Evolutionary conservation across 2,888 invertebrate genomes (phyloP), one percentile per base, ranked within the genome.

Genomic region (Strigamia transsilvanica): DNA sequence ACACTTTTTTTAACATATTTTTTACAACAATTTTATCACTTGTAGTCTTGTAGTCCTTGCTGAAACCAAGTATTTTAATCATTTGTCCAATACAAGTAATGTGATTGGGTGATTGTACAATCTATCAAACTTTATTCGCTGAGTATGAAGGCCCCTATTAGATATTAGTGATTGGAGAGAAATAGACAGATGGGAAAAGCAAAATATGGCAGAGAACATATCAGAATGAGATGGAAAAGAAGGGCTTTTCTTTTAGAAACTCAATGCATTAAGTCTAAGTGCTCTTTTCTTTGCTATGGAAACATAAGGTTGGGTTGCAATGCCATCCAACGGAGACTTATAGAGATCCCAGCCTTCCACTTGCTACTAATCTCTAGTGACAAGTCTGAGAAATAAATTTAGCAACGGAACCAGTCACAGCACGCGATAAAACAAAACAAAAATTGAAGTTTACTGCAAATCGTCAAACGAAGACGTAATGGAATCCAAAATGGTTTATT

Each of bases 341-440:
- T 56, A 56, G 56, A 73, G 73, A 73, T 73, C 32, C 27, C 73
- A 73, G 73, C 73, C 73, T 32, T 73, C 32, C 73, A 73, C 73
- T 73, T 73, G 73, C 32, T 73, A 73, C 73, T 73, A 73, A 73
- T 73, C 73, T 73, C 73, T 73, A 73, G 73, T 73, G 73, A 73
- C 73, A 73, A 73, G 73, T 32, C 73, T 73, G 73, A 32, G 73
- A 73, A 73, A 32, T 73, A 73, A 73, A 73, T 73, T 73, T 73
- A 73, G 73, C 9, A 73, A 13, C 73, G 12, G 13, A 18, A 61
- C 61, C 42, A 42, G 61, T 9, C 12, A 61, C 9, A 61, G 7
- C 23, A 7, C 7, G 15, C 27, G 32, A 56, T 73, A 73, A 73
- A 32, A 73, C 27, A 32, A 12, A 12, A 73, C 12, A 12, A 61